Evolutionary conservation across 2,888 invertebrate species (phyloP).

Genomic region (Zaprionus lineosus): DNA sequence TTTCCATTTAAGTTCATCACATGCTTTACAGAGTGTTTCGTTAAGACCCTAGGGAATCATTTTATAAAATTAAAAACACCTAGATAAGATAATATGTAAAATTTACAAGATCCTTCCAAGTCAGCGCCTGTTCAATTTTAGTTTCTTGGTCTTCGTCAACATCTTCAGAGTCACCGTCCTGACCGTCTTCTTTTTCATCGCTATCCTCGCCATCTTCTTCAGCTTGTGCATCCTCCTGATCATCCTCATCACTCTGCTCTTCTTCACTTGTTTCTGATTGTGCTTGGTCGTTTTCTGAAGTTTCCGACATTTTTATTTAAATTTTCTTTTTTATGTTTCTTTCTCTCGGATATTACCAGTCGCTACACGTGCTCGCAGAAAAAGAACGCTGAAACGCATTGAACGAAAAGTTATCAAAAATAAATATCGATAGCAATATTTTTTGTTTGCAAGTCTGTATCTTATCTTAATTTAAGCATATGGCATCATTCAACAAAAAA

Average conservation of each 20-base stretch:
- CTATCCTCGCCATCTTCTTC: conserved; percentile 29
- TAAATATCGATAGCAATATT: no score
- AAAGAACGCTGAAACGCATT: conserved; percentile 24
- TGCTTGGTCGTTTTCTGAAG: conserved; percentile 77
- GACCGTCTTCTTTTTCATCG: conserved; percentile 38
- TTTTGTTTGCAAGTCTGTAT: no score
- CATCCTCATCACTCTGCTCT: conserved; percentile 51
- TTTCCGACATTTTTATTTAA: conserved; percentile 75
- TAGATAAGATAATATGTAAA: background rate
- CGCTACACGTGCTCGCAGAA: conserved; percentile 43
- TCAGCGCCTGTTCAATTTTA: conserved; percentile 62
- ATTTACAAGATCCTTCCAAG: conserved; percentile 86
- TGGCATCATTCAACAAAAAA: no score
- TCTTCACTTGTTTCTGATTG: conserved; percentile 60
- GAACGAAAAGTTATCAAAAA: conserved; percentile 5
- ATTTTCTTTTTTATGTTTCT: conserved; percentile 17
- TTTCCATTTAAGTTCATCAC: conserved; percentile 96
- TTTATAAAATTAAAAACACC: conserved; percentile 37
- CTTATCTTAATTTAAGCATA: no score
- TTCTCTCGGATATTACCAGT: conserved; percentile 37
- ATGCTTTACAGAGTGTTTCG: conserved; percentile 95
- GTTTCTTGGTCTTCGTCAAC: conserved; percentile 24
- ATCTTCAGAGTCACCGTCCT: conserved; percentile 19
- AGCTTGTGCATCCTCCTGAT: conserved; percentile 23
- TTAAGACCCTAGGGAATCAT: conserved; percentile 91